Conservation (phyloP, 2,113 vertebrate species). For the Percopsis transmontana region DNA sequence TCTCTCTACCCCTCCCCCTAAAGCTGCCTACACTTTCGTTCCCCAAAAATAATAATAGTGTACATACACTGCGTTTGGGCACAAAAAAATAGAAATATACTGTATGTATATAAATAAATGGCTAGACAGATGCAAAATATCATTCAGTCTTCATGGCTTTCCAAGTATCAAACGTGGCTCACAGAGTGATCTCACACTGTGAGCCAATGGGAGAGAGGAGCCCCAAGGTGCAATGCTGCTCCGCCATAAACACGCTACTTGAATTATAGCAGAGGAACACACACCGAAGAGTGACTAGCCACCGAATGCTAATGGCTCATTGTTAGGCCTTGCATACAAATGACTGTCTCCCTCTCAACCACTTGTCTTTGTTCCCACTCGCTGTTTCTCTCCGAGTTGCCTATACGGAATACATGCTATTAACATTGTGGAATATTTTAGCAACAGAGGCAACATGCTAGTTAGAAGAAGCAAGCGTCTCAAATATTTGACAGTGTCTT, state of each 20-base stretch:
- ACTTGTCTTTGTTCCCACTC: slow-evolving; percentile 17
- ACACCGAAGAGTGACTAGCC: slow-evolving; percentile 52
- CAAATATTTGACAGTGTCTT: slow-evolving; percentile 31
- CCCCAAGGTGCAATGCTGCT: slow-evolving; percentile 19
- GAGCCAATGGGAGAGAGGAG: slow-evolving; percentile 40
- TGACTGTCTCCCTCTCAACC: slow-evolving; percentile 21
- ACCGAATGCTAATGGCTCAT: slow-evolving; percentile 65
- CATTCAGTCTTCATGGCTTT: background rate
- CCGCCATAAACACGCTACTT: slow-evolving; percentile 60
- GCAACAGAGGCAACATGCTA: slow-evolving; percentile 18
- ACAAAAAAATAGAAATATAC: no score
- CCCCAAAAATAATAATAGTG: no score
- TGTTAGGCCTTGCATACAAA: slow-evolving; percentile 66
- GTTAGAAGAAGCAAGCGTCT: slow-evolving; percentile 19
- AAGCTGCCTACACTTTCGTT: no score
- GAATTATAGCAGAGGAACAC: slow-evolving; percentile 59
- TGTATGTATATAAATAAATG: no score
- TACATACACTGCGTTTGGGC: no score
- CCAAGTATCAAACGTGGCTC: slow-evolving; percentile 24
- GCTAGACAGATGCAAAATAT: no score
- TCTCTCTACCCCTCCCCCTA: no score
- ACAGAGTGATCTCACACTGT: slow-evolving; percentile 26
- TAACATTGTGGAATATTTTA: slow-evolving; percentile 18
- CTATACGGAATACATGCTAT: slow-evolving; percentile 12
- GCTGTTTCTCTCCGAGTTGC: slow-evolving; percentile 8